phyloP scores from a whole-genome alignment of 2,888 invertebrate genomes.

The Eupithecia exiguata region DNA sequence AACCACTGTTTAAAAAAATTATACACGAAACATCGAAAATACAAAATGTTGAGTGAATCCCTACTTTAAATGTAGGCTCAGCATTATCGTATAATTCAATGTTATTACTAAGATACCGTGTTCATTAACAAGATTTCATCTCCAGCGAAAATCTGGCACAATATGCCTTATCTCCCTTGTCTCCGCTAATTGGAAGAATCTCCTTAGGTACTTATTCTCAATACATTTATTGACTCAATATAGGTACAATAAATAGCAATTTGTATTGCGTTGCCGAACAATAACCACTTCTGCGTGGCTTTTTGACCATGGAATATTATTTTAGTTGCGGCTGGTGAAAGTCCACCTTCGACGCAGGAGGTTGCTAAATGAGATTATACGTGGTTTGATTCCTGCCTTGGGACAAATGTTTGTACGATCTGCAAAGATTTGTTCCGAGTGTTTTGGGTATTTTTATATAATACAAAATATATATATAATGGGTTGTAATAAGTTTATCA shows the following conservation, averaged over 20 bases:
- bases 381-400: too few relatives aligned
- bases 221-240: conserved; percentile 1
- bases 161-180: conserved; percentile 49
- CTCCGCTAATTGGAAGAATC: conserved; percentile 68
- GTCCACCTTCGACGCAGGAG: too few relatives aligned
- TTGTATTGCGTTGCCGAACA: neutral
- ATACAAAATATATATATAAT: too few relatives aligned
- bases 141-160: conserved; percentile 58
- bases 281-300: neutral
- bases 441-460: too few relatives aligned
- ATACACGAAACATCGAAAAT: conserved; percentile 35
- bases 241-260: neutral
- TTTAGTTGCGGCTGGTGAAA: neutral
- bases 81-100: conserved; percentile 55
- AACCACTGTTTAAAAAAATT: too few relatives aligned
- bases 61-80: conserved; percentile 47
- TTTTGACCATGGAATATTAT: neutral
- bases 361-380: too few relatives aligned
- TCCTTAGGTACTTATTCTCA: conserved; percentile 26
- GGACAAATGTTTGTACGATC: too few relatives aligned
- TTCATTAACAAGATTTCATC: conserved; percentile 64
- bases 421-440: too few relatives aligned
- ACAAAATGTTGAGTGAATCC: conserved; percentile 43
- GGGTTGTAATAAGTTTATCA: too few relatives aligned
- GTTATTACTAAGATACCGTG: conserved; percentile 53